A percentile compares a stretch with the other conserved stretches of the same genome.
phyloP scores from a whole-genome alignment of 2,888 invertebrate species.

The Palloptera scutellata region DNA sequence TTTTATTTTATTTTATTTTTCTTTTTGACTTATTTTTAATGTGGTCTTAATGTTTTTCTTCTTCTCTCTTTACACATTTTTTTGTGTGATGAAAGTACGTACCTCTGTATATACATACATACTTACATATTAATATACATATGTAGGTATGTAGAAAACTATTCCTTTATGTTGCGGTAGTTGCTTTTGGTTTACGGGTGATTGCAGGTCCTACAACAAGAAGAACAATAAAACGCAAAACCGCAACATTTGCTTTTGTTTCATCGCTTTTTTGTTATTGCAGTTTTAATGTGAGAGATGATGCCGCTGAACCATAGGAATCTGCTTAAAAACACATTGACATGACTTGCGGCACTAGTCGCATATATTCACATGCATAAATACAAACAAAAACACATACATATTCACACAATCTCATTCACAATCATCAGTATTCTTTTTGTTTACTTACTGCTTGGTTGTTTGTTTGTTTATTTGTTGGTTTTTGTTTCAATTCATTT shows the following conservation, averaged over 20 bases:
- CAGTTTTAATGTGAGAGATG: not conserved
- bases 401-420: conserved; percentile 1
- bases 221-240: not conserved
- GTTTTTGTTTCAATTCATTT: conserved; percentile 14
- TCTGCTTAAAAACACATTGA: conserved; percentile 38
- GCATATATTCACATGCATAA: not conserved
- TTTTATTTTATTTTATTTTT: conserved; percentile 7
- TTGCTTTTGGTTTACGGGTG: conserved; percentile 42
- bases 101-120: too few species aligned
- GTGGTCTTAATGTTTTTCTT: too few species aligned
- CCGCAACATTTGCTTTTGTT: conserved; percentile 17
- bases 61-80: too few species aligned
- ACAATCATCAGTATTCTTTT: not conserved
- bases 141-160: too few species aligned
- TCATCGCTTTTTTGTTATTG: conserved; percentile 13
- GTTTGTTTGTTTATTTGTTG: not conserved
- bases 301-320: conserved; percentile 25
- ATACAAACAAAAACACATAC: not conserved
- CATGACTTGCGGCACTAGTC: conserved; percentile 19
- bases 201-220: too few species aligned
- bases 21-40: not conserved
- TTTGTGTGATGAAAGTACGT: too few species aligned
- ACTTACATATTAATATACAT: too few species aligned
- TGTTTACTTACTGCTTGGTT: not conserved
- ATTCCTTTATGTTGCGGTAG: not conserved